Conservation (phyloP, 2,888 invertebrate genomes). For the Disparrhopalites patrizii region DNA sequence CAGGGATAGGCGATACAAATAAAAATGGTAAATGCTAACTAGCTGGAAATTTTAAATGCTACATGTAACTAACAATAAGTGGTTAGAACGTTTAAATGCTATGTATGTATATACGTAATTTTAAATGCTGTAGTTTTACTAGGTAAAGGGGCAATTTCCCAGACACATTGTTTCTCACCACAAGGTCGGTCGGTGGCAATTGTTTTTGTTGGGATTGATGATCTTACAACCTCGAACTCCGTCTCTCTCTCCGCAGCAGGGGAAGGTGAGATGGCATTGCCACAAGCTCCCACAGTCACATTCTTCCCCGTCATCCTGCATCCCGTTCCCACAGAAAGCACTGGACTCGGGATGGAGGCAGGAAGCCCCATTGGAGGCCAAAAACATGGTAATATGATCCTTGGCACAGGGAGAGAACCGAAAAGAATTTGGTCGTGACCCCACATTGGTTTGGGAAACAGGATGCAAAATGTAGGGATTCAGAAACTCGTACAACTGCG, state of each 20-base stretch:
- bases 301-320: constrained; percentile 30
- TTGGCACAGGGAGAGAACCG: constrained; percentile 38
- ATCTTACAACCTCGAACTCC: constrained; percentile 27
- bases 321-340: constrained; percentile 43
- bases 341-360: constrained; percentile 25
- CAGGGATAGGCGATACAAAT: too few relatives aligned
- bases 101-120: too few relatives aligned
- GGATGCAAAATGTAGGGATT: constrained; percentile 39
- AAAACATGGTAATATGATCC: constrained; percentile 30
- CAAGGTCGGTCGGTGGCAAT: constrained; percentile 1
- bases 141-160: too few relatives aligned
- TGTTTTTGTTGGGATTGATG: background rate
- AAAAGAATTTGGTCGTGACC: constrained; percentile 35
- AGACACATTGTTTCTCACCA: constrained; percentile 9
- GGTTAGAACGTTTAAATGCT: too few relatives aligned
- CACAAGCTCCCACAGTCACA: constrained; percentile 37
- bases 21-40: too few relatives aligned
- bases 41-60: too few relatives aligned
- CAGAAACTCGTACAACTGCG: constrained; percentile 17
- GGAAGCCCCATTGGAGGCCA: constrained; percentile 20
- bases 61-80: too few relatives aligned
- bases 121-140: too few relatives aligned
- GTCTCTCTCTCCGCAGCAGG: constrained; percentile 38
- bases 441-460: constrained; percentile 34
- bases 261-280: constrained; percentile 30